Base-by-base conservation (phyloP, 2,888 invertebrate genomes). In the Andrena bucephala region DNA sequence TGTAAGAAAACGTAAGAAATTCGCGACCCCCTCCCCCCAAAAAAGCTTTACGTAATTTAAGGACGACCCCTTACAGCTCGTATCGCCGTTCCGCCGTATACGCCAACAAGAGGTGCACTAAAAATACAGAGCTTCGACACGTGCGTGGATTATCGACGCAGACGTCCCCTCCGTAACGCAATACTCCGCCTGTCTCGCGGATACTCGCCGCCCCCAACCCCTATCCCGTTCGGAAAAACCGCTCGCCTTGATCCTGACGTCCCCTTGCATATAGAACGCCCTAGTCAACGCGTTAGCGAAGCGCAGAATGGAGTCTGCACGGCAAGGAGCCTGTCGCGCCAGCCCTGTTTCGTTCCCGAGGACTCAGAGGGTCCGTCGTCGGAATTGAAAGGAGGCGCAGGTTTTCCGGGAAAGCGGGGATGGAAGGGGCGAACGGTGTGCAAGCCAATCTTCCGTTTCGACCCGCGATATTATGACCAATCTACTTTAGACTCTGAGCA, bases 351-450 rank as follows among this genome's bases (percentile, higher is more conserved):
- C 29, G 31, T 20, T 63, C 13, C 63, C 2, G 10, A 24, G 27
- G 6, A 33, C 31, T 63, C 36, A 7, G 7, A 13, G 36, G 24
- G 27, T 57, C 5, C 4, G 7, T 27, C n/a, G 8, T 20, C 8
- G 52, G 20, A n/a, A 20, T 52, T 20, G 2, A 52, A 52, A 20
- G 24, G 57, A 27, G 57, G 57, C 24, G 24, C 57, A 33, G 20
- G 27, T 60, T 75, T 62, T 60, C 52, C 27, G 7, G 29, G 57
- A 24, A 65, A 71, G 13, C 24, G 20, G 42, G 27, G 33, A 54
- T 24, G 42, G 63, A 42, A n/a, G 0, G 6, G 7, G 7, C 8
- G 10, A 20, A 33, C 20, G n/a, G 13, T 4, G 42, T 20, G 4
- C 4, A 20, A 20, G 6, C n/a, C 62, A 20, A 62, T 62, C 33